phyloP scores from a whole-genome alignment of 2,888 invertebrate genomes.

The Phania funesta region DNA sequence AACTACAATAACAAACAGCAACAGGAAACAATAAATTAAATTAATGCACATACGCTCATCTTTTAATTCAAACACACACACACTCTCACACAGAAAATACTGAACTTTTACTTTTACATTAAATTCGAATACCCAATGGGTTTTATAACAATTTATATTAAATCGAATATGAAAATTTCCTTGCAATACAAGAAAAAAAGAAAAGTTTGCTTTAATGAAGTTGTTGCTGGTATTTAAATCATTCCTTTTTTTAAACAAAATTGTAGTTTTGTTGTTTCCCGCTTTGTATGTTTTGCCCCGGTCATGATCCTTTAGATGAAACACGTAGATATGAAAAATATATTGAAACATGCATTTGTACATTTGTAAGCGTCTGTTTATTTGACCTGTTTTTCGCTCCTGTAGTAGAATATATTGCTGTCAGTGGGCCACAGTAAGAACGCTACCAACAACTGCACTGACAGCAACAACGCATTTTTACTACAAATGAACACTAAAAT shows the following conservation, averaged over 20 bases:
- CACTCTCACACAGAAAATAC: neutral
- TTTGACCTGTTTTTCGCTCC: constrained; percentile 53
- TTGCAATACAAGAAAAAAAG: too few relatives aligned
- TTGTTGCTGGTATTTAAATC: neutral
- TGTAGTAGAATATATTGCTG: constrained; percentile 5
- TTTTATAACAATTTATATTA: neutral
- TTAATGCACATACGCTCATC: constrained; percentile 9
- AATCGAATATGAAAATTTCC: neutral
- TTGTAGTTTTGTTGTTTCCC: constrained; percentile 33
- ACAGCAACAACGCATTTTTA: constrained; percentile 39
- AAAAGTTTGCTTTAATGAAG: neutral
- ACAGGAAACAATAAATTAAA: constrained; percentile 62
- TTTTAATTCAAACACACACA: neutral
- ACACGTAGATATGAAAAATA: constrained; percentile 35
- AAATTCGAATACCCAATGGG: neutral
- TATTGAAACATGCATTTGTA: neutral
- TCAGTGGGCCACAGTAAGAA: constrained; percentile 29
- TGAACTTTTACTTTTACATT: neutral
- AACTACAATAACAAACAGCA: constrained; percentile 4
- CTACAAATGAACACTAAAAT: constrained; percentile 29
- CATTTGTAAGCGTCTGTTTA: neutral
- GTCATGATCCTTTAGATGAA: constrained; percentile 48
- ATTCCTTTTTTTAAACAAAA: constrained; percentile 7
- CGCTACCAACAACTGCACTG: neutral
- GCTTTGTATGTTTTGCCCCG: constrained; percentile 27